Evolutionary conservation across 1,140 invertebrate species (phyloP), one percentile per base, ranked within the genome.

Genomic region (Drosophila sproati): DNA sequence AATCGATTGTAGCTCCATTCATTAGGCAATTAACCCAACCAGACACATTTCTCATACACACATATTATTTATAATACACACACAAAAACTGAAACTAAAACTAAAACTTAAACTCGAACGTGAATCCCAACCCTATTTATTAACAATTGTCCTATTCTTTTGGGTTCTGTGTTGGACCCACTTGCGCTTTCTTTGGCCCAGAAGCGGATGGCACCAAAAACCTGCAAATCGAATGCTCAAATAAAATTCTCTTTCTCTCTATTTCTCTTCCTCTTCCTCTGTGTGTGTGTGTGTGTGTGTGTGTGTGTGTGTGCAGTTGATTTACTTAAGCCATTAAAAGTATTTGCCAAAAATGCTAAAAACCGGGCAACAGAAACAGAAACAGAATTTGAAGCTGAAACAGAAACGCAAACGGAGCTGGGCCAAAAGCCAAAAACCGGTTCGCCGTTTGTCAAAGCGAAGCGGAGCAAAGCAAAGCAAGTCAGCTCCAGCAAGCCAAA

Each of bases 361-460:
- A 59, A 59, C 39, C 56, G n/a, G 56, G 56, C 55, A 41, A 41
- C 28, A 31, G 29, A 10, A 32, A 59, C 29, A 69, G 34, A 51
- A 52, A 62, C 43, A 63, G 20, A 72, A 72, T 41, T 54, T 12
- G 43, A 63, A 64, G 57, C 50, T 34, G 55, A 73, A 66, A 28
- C 7, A 52, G 52, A 60, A 66, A 66, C 62, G 54, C 47, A 45
- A 59, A 77, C 75, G 70, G 59, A 76, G 76, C 73, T 88, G 80
- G 80, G 72, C 83, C 73, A 82, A 82, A 72, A 77, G 71, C 75
- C 63, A 79, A 77, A 43, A 72, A 88, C 82, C 82, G 82, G 82
- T 87, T 87, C 72, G 76, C 82, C 82, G 88, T 87, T 87, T 87
- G 82, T 87, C 82, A 87, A 87, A 72, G 82, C 70, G 78, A 85